A percentile compares a stretch with the other conserved stretches of the same genome.
These are phyloP conservation scores for Petrocephalus microphthalmus DNA, from an alignment of 2,113 vertebrate species.

Conservation along the genomic window DNA sequence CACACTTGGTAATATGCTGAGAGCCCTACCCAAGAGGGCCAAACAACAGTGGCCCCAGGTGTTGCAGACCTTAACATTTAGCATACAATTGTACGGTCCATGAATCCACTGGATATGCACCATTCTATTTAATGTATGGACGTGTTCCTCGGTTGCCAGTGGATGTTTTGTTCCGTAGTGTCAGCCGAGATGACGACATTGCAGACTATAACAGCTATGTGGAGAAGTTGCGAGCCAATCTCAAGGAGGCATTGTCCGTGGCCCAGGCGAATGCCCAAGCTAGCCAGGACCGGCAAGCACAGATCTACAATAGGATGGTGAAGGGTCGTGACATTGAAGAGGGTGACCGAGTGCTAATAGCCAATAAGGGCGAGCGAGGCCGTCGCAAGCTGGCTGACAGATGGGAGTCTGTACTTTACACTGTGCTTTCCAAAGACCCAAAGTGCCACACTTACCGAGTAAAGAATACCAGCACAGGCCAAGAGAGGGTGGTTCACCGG, in stretches of 20 bases:
- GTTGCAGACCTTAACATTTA: background rate
- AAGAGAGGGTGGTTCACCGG: background rate
- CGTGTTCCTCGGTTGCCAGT: background rate
- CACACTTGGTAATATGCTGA: no score
- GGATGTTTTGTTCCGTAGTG: no score
- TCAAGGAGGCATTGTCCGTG: background rate
- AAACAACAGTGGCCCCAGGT: background rate
- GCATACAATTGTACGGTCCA: background rate
- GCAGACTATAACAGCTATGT: background rate
- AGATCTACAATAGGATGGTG: background rate
- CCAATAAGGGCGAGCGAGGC: background rate
- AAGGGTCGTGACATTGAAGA: background rate
- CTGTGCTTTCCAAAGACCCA: background rate
- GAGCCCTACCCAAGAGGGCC: no score
- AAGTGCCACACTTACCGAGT: background rate
- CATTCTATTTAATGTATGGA: background rate
- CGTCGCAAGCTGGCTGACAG: background rate
- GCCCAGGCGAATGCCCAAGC: background rate
- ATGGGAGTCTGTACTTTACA: background rate
- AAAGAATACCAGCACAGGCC: background rate
- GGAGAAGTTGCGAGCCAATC: background rate
- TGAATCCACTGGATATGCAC: background rate
- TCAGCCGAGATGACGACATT: no score
- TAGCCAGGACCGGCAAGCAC: background rate
- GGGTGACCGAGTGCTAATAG: background rate